Percentiles rank a stretch among this genome's conserved stretches.
Conservation (phyloP, 2,888 invertebrate genomes). For the Dolomedes plantarius region DNA sequence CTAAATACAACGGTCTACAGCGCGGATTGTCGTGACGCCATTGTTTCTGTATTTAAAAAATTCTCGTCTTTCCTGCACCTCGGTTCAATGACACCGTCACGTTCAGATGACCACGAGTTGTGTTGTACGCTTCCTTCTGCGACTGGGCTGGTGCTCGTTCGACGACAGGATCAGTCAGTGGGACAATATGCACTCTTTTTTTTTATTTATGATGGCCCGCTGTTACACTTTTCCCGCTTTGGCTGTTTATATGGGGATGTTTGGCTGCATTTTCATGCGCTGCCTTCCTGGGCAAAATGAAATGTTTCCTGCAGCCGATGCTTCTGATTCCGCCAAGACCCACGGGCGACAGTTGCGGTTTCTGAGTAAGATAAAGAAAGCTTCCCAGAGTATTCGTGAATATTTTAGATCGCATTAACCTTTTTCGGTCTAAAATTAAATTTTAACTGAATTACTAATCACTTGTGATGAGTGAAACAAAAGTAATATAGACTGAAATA, state of each 20-base stretch:
- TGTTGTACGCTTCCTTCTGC: constrained; percentile 50
- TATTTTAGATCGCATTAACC: too few relatives aligned
- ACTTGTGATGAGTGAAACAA: too few relatives aligned
- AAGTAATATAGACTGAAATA: too few relatives aligned
- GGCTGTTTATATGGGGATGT: neutral
- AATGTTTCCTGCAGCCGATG: neutral
- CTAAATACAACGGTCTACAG: constrained; percentile 25
- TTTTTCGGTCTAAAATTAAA: too few relatives aligned
- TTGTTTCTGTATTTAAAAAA: constrained; percentile 51
- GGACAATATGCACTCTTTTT: neutral
- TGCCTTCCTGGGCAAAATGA: neutral
- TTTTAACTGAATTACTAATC: too few relatives aligned
- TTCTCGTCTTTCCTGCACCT: constrained; percentile 42
- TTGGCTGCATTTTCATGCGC: neutral
- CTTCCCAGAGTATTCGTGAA: too few relatives aligned
- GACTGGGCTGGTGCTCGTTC: neutral
- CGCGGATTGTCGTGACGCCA: constrained; percentile 57
- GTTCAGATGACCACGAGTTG: constrained; percentile 68
- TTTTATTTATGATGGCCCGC: neutral
- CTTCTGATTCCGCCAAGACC: too few relatives aligned
- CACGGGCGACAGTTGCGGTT: too few relatives aligned
- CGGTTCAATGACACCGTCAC: constrained; percentile 68
- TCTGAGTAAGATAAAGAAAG: too few relatives aligned
- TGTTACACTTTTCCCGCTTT: neutral
- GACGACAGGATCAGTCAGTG: constrained; percentile 13